Conservation (phyloP, 1,140 invertebrate genomes). For the Trichonephila clavipes region DNA sequence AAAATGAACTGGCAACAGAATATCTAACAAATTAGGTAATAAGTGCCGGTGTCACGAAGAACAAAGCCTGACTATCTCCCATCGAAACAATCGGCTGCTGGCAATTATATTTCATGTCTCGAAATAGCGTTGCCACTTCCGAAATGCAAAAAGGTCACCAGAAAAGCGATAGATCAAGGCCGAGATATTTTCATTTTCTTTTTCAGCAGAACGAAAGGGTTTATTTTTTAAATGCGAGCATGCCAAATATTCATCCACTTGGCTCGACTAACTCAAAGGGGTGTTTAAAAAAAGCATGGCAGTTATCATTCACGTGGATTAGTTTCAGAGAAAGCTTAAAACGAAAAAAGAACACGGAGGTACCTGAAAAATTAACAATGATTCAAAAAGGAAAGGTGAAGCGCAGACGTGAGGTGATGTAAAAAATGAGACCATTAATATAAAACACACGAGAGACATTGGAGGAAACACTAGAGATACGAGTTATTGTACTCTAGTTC, state of each 20-base stretch:
- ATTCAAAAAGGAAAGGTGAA: neutral
- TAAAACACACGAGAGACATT: neutral
- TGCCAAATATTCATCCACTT: conserved; percentile 66
- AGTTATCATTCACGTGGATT: conserved; percentile 8
- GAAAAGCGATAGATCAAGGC: conserved; percentile 46
- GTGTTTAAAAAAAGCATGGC: conserved; percentile 19
- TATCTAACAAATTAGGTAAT: neutral
- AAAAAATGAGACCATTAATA: neutral
- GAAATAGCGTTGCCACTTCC: conserved; percentile 39
- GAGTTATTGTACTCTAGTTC: neutral
- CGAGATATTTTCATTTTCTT: neutral
- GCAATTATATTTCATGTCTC: conserved; percentile 45
- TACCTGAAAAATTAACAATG: neutral
- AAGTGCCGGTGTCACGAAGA: neutral
- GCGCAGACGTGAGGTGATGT: neutral
- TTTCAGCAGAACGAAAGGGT: neutral
- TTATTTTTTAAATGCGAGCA: conserved; percentile 1
- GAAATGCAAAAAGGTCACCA: conserved; percentile 33
- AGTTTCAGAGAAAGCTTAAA: neutral
- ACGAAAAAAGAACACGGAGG: neutral
- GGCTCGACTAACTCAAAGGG: conserved; percentile 5
- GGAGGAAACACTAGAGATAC: neutral
- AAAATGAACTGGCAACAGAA: conserved; percentile 26
- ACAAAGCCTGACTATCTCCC: conserved; percentile 1
- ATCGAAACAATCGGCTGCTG: conserved; percentile 25